phyloP scores from a whole-genome alignment of 2,797 vertebrate species.

The Dermochelys coriacea region DNA sequence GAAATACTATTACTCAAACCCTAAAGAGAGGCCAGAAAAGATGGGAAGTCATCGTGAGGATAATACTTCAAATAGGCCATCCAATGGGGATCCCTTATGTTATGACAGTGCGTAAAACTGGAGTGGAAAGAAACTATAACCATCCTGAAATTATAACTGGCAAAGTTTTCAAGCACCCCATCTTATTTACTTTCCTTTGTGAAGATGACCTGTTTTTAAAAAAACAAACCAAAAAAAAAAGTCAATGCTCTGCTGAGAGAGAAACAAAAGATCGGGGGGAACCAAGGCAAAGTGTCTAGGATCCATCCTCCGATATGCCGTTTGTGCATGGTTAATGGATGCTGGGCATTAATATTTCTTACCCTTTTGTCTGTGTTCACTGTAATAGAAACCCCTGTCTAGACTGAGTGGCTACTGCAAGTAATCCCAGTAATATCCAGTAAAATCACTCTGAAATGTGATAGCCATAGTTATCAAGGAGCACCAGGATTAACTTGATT shows the following conservation, averaged over 20 bases:
- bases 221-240: not conserved
- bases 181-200: not conserved
- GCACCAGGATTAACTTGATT: constrained; percentile 83
- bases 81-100: not conserved
- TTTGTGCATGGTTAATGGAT: constrained; percentile 73
- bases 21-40: not conserved
- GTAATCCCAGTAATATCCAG: constrained; percentile 95
- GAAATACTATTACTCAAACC: not conserved
- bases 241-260: constrained; percentile 20
- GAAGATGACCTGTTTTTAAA: constrained; percentile 22
- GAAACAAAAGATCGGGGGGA: constrained; percentile 28
- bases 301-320: constrained; percentile 59
- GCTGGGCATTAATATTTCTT: constrained; percentile 78
- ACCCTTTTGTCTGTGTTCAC: constrained; percentile 90
- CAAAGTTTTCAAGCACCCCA: not conserved
- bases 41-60: not conserved
- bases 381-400: constrained; percentile 95
- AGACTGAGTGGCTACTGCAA: constrained; percentile 95
- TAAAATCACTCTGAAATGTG: constrained; percentile 94
- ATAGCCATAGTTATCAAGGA: constrained; percentile 85
- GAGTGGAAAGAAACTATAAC: not conserved
- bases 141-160: not conserved
- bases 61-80: not conserved
- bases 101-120: not conserved
- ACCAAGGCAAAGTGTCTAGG: constrained; percentile 46